Base-by-base conservation (phyloP, 2,797 vertebrate genomes). In the Alfaro cultratus region DNA sequence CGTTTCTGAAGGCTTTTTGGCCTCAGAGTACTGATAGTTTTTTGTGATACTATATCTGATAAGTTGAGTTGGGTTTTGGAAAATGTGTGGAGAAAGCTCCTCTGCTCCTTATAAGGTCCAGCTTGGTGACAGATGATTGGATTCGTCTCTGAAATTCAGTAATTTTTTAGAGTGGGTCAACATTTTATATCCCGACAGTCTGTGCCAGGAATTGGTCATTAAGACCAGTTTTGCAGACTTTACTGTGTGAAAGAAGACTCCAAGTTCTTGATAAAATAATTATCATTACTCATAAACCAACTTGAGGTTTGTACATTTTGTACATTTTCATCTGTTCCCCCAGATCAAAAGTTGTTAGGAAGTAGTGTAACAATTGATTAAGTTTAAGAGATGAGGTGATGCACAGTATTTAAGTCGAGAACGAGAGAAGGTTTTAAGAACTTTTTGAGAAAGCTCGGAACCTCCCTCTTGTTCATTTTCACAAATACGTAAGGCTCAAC, bases 71-170 rank as follows among this genome's bases (percentile, higher is more conserved):
- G 88, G 87, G 93, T 94, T 94, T 88, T 39, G 92, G 91, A 93
- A 94, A 95, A 94, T 90, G 94, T 79, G 87, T 89, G 77, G 89
- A 92, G 93, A 94, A 93, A 94, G 92, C 86, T 92, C 92, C 88
- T 85, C 41, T 68, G 11, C 79, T 86, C 94, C 94, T 95, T 94
- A 92, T 94, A 95, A 94, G 94, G 95, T 82, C 91, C 86, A 78
- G 92, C 83, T 85, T 90, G 92, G 90, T 94, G 95, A 95, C 91
- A 91, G 95, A 93, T 90, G 89, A 94, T 87, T 93, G 91, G 92
- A 95, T 92, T 77, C 83, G 87, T 77, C 88, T 94, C 88, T 89
- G 94, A 93, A 96, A 96, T 95, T 93, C 80, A 89, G 82, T 76
- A 78, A 68, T 83, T 51, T 12, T 9, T 76, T 76, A 23, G 76